Evolutionary conservation across 2,888 invertebrate species (phyloP), one percentile per base, ranked within the genome.

Genomic region (Hermaeophaga mercurialis): DNA sequence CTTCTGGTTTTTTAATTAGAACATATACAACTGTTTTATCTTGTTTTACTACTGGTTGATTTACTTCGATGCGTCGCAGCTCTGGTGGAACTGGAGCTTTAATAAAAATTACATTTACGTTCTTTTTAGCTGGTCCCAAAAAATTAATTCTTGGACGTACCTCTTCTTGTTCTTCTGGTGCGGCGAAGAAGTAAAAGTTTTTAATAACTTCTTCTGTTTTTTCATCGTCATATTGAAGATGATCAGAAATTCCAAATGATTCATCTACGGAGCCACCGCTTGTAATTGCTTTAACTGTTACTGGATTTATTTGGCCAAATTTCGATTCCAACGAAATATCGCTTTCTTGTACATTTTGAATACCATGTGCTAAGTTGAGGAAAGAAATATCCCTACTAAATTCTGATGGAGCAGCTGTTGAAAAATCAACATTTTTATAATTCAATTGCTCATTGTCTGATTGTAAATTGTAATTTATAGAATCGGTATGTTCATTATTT

Each of bases 1-100:
- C 54, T 12, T 63, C 91, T 70, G 91, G 92, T 63, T 74, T 74
- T 65, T 76, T 77, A 12, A 73, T 74, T 65, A 77, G 63, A 24
- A 77, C 76, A 63, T 76, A 77, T 17, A 77, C 74, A 12, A 73
- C 53, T 2, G 77, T 77, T 57, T 75, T 76, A 36, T 77, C 75
- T 22, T 26, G 44, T 15, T 15, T 3, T 34, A 14, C 36, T 64
- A 73, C 56, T 2, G 62, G 61, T 6, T 62, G 63, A 4, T 62
- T 63, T 5, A 55, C 54, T 45, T 65, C 63, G 34, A 71, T 57
- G 19, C 73, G 74, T 19, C 69, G 69, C 11, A 69, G 66, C 1
- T 50, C 19, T 11, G 63, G 59, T 11, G 61, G 58, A 33, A 66
- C 34, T 44, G 79, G 79, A 1, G 79, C 75, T 65, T 80, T 80